phyloP scores from a whole-genome alignment of 92 coral and sea anemone species.

The Heteractis magnifica region DNA sequence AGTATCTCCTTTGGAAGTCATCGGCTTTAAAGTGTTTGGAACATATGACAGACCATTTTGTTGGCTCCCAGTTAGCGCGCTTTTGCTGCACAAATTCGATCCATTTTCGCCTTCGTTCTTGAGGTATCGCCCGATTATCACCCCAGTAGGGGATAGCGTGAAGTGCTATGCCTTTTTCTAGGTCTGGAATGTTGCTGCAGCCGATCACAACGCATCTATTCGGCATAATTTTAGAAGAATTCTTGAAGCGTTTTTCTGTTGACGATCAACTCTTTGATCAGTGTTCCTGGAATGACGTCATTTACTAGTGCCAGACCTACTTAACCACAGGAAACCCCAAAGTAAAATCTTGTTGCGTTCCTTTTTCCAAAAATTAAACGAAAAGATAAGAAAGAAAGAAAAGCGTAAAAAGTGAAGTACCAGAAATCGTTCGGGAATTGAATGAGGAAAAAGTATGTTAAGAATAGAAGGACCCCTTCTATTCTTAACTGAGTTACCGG shows the following conservation, averaged over 20 bases:
- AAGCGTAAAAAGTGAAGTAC: too few relatives aligned
- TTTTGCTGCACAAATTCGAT: not conserved
- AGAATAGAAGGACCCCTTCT: too few relatives aligned
- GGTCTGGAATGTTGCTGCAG: constrained; percentile 17
- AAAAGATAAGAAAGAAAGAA: too few relatives aligned
- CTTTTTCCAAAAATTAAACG: not conserved
- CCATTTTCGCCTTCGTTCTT: constrained; percentile 3
- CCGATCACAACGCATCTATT: constrained; percentile 34
- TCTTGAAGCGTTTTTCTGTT: not conserved
- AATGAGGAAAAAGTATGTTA: too few relatives aligned
- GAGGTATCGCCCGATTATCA: constrained; percentile 12
- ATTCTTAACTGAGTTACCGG: too few relatives aligned
- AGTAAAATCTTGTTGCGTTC: not conserved
- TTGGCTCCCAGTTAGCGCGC: constrained; percentile 6
- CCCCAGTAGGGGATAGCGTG: constrained; percentile 32
- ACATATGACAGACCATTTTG: constrained; percentile 1
- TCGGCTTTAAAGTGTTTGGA: not conserved
- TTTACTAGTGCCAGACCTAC: not conserved
- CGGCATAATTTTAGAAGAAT: constrained; percentile 12
- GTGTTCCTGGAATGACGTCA: constrained; percentile 2
- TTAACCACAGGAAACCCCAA: not conserved
- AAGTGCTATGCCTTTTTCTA: constrained; percentile 23
- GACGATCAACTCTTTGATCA: not conserved
- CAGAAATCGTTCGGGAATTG: too few relatives aligned
- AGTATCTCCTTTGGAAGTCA: constrained; percentile 4